Percentiles rank a stretch among this genome's conserved stretches.
phyloP scores from a whole-genome alignment of 2,797 vertebrate species.

The Enteromius afrohamiltoni region DNA sequence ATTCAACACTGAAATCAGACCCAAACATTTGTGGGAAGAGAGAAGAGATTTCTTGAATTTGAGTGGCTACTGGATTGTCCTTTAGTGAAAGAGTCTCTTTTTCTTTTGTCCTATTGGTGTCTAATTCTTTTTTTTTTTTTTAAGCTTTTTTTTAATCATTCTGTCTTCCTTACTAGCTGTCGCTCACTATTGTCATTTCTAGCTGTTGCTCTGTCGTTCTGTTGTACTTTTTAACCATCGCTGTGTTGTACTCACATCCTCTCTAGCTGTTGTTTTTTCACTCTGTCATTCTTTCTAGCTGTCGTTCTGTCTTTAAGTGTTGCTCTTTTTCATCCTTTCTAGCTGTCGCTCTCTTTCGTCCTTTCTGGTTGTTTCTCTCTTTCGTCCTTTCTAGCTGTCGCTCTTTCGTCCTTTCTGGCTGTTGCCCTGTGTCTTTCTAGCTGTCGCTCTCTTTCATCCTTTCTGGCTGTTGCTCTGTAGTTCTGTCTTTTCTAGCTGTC shows the following conservation, averaged over 20 bases:
- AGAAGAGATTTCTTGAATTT: not conserved
- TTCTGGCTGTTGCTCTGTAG: no score
- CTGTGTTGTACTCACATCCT: no score
- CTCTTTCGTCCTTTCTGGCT: not conserved
- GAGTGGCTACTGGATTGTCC: not conserved
- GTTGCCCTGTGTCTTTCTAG: no score
- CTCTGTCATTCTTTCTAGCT: no score
- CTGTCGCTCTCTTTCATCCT: no score
- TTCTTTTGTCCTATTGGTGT: not conserved
- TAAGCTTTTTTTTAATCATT: not conserved
- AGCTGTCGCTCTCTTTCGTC: not conserved
- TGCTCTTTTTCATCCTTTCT: not conserved
- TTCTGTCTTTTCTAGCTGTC: no score
- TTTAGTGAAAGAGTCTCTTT: not conserved
- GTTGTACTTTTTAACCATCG: no score
- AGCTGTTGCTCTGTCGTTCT: no score
- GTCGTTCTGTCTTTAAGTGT: not conserved
- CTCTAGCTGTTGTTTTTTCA: no score
- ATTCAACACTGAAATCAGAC: constrained; percentile 5
- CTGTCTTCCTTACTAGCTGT: not conserved
- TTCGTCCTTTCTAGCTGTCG: not conserved
- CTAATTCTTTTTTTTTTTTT: not conserved
- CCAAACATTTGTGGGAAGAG: not conserved
- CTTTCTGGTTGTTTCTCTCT: no score
- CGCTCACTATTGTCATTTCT: no score